Conservation (phyloP, 1,140 invertebrate genomes). For the Wasmannia auropunctata region DNA sequence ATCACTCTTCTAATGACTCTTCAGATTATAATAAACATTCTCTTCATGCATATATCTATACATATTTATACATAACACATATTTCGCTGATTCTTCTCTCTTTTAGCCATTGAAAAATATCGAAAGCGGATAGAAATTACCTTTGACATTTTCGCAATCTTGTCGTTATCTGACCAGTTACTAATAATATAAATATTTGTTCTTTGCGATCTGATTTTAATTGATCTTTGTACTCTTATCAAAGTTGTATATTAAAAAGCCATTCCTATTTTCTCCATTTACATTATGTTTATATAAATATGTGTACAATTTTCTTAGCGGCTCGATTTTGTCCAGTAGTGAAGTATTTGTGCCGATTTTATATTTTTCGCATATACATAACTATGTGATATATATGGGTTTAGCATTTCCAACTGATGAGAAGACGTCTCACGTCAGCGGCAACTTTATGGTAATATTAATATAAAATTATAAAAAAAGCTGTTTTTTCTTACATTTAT, state of each 20-base stretch:
- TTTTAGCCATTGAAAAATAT: neutral
- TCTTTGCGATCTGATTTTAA: neutral
- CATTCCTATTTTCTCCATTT: neutral
- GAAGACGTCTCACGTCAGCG: slow-evolving; percentile 63
- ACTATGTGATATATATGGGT: slow-evolving; percentile 64
- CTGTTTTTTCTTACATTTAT: neutral
- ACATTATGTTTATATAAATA: neutral
- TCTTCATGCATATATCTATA: no score
- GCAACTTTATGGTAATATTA: slow-evolving; percentile 62
- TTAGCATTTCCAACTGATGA: slow-evolving; percentile 73
- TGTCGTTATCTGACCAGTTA: neutral
- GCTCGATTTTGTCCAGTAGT: slow-evolving; percentile 46
- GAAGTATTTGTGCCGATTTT: slow-evolving; percentile 53
- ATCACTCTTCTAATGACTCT: neutral
- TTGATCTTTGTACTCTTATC: no score
- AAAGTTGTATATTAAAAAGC: neutral
- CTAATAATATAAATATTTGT: neutral
- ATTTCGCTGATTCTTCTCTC: neutral
- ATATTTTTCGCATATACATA: slow-evolving; percentile 54
- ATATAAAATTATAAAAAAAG: neutral
- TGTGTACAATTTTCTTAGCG: neutral
- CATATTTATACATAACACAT: no score
- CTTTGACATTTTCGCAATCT: neutral
- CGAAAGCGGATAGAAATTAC: neutral
- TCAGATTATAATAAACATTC: neutral